Evolutionary conservation across 2,797 vertebrate species (phyloP).

Genomic region (Argyrosomus regius): DNA sequence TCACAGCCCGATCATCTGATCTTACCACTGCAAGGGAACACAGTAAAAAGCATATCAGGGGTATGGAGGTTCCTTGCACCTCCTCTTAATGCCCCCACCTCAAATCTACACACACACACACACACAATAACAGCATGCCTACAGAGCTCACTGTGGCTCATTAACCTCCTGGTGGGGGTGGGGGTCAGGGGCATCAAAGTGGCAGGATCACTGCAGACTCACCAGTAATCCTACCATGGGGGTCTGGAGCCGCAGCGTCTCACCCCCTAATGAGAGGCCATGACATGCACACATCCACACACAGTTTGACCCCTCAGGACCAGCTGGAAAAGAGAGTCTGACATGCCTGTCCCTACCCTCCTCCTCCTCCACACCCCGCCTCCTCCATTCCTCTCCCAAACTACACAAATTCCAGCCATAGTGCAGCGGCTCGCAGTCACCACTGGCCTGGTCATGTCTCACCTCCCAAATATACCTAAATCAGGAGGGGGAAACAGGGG

Average conservation of each 20-base stretch:
- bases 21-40: slow-evolving; percentile 12
- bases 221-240: slow-evolving; percentile 81
- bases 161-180: slow-evolving; percentile 76
- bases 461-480: slow-evolving; percentile 32
- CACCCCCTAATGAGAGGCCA: slow-evolving; percentile 85
- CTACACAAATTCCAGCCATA: slow-evolving; percentile 72
- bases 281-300: slow-evolving; percentile 78
- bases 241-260: slow-evolving; percentile 85
- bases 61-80: slow-evolving; percentile 35
- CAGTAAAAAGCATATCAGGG: slow-evolving; percentile 25
- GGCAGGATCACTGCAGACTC: slow-evolving; percentile 80
- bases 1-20: slow-evolving; percentile 42
- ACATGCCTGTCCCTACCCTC: slow-evolving; percentile 60
- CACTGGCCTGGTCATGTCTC: slow-evolving; percentile 49
- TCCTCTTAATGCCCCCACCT: slow-evolving; percentile 42
- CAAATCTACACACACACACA: slow-evolving; percentile 47
- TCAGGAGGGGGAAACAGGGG: slow-evolving; percentile 15
- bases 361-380: slow-evolving; percentile 4
- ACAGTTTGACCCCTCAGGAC: slow-evolving; percentile 77
- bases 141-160: slow-evolving; percentile 79
- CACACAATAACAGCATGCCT: slow-evolving; percentile 62
- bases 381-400: slow-evolving; percentile 51
- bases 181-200: slow-evolving; percentile 84
- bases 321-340: slow-evolving; percentile 82
- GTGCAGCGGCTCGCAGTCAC: slow-evolving; percentile 46